A percentile compares a stretch with the other conserved stretches of the same genome.
These are phyloP conservation scores for Calidris pugnax DNA, from an alignment of 2,113 vertebrate genomes.

Conservation along the genomic window DNA sequence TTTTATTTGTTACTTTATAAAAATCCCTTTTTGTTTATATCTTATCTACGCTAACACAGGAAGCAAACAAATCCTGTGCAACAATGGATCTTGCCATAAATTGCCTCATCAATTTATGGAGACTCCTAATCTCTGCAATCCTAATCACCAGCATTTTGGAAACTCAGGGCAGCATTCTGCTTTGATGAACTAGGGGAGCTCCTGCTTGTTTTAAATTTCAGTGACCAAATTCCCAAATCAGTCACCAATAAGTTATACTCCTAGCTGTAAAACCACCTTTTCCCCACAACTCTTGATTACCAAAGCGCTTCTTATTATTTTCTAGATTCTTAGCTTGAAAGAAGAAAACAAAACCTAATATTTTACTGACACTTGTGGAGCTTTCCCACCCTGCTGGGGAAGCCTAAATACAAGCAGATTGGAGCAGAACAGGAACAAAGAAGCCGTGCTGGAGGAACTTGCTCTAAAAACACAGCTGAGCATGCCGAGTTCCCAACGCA, in stretches of 20 bases:
- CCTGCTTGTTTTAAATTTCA: background rate
- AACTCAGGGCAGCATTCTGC: background rate
- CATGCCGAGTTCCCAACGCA: background rate
- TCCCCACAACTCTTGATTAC: background rate
- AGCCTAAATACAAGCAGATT: conserved; percentile 27
- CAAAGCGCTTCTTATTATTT: background rate
- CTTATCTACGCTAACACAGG: background rate
- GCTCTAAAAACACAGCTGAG: conserved; percentile 49
- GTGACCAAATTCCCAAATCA: background rate
- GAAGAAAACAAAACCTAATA: background rate
- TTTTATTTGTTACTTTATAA: background rate
- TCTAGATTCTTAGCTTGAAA: background rate
- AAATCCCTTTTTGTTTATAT: background rate
- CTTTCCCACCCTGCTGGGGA: background rate
- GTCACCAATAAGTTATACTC: background rate
- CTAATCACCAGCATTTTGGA: background rate
- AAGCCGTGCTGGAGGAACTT: background rate
- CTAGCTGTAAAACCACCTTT: background rate
- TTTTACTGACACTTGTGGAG: background rate
- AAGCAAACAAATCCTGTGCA: background rate
- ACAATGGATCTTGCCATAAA: background rate
- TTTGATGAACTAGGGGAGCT: background rate
- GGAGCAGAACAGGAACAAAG: conserved; percentile 43
- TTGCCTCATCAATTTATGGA: background rate
- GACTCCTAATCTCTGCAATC: background rate